A percentile compares a stretch with the other conserved stretches of the same genome.
These are phyloP conservation scores for Pangasius larnaudii DNA, from an alignment of 2,797 vertebrate genomes.

Conservation along the genomic window DNA sequence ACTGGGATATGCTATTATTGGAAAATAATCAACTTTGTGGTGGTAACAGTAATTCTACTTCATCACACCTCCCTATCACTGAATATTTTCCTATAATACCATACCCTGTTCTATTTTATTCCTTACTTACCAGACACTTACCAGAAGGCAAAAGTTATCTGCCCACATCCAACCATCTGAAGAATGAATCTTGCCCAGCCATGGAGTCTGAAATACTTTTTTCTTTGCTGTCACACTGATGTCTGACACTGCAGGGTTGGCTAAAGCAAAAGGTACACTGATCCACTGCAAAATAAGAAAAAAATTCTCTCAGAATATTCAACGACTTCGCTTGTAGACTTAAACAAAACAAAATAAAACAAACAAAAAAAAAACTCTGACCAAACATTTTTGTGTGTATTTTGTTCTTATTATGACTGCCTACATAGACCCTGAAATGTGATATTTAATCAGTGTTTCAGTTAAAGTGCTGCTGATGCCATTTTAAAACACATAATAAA, in stretches of 20 bases:
- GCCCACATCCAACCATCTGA: slow-evolving; percentile 88
- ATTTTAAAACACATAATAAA: background rate
- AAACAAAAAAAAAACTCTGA: background rate
- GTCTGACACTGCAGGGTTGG: slow-evolving; percentile 88
- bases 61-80: background rate
- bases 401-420: background rate
- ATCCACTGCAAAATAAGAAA: slow-evolving; percentile 82
- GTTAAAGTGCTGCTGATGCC: background rate
- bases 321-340: background rate
- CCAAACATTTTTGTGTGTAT: background rate
- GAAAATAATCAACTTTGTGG: background rate
- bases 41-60: background rate
- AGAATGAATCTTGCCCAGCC: slow-evolving; percentile 84
- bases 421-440: background rate
- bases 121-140: slow-evolving; percentile 69
- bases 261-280: slow-evolving; percentile 92
- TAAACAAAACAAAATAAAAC: background rate
- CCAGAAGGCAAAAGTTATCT: slow-evolving; percentile 93
- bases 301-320: background rate
- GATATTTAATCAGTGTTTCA: background rate
- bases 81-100: background rate
- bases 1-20: background rate
- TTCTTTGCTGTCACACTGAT: slow-evolving; percentile 88
- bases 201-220: slow-evolving; percentile 85
- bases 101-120: background rate